Base-by-base conservation (phyloP, 1,140 invertebrate species). In the Hylaeus volcanicus region DNA sequence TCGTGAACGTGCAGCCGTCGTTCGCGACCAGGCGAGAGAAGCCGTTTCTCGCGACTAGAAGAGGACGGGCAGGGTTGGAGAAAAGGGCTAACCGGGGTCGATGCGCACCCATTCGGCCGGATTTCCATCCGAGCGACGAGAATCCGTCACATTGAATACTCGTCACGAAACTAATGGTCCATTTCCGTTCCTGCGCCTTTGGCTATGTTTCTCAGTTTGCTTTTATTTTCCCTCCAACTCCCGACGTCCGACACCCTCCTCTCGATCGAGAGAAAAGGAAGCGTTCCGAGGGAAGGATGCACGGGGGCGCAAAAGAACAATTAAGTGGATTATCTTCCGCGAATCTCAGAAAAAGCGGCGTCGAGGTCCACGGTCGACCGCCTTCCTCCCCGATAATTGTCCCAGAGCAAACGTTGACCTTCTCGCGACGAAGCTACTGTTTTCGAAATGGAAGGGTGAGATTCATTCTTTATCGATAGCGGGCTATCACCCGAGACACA, bases 91-190 rank as follows among this genome's bases (percentile, higher is more conserved):
- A 85, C 64, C 69, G 68, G 79, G 81, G 83, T 86, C 86, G 85
- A 85, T 70, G 78, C 51, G 56, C 79, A 68, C 87, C 84, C 73
- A 80, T 87, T 86, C 82, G 73, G 39, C 12, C 60, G 64, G 76
- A 87, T 87, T 79, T 85, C 82, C 70, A 79, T 83, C 65, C 73
- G 64, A 85, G 74, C 82, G 70, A 74, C 66, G 70, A 77, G 83
- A 87, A 87, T 85, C 83, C 74, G 85, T 85, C 79, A 73, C 79
- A 80, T 88, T 82, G 83, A 88, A 87, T 85, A 85, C 81, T 87
- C 82, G 77, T 84, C 84, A 80, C 82, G 66, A 56, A 77, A 84
- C 84, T 86, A 88, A 82, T 88, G 82, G 84, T 76, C 73, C 86
- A 83, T 85, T 83, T 84, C 85, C 82, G 70, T 48, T 82, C 63